A percentile compares a stretch with the other conserved stretches of the same genome.
phyloP scores from a whole-genome alignment of 1,140 invertebrate species.

The Lordiphosa clarofinis region DNA sequence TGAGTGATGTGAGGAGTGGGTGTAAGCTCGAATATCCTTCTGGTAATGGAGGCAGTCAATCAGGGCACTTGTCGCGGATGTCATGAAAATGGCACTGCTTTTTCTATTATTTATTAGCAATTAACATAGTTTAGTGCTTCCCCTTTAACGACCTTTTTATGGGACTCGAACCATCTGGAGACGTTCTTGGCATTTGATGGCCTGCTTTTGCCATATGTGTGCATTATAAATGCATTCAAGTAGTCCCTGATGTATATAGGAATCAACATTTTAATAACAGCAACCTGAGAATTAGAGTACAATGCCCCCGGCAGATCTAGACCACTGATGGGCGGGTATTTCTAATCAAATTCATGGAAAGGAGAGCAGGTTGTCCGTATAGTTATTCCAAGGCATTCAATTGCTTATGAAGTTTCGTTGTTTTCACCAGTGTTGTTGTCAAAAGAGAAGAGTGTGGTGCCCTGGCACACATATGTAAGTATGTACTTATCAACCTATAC shows the following conservation, averaged over 20 bases:
- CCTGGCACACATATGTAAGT: too few relatives aligned
- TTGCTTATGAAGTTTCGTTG: too few relatives aligned
- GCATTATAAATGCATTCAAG: slow-evolving; percentile 14
- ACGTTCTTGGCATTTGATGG: background rate
- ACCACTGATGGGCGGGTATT: too few relatives aligned
- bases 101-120: slow-evolving; percentile 45
- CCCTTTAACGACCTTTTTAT: slow-evolving; percentile 8
- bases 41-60: slow-evolving; percentile 19
- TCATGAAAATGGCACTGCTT: slow-evolving; percentile 15
- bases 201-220: background rate
- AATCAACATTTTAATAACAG: too few relatives aligned
- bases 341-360: too few relatives aligned
- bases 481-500: too few relatives aligned
- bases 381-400: background rate
- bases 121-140: slow-evolving; percentile 39
- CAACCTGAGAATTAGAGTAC: too few relatives aligned
- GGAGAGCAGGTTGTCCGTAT: background rate
- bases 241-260: too few relatives aligned
- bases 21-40: background rate
- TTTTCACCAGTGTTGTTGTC: too few relatives aligned
- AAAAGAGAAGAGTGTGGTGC: too few relatives aligned
- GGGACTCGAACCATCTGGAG: slow-evolving; percentile 26
- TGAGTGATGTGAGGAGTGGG: slow-evolving; percentile 65
- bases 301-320: too few relatives aligned
- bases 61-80: background rate